Base-by-base conservation (phyloP, 2,888 invertebrate species). In the Desoria tigrina region DNA sequence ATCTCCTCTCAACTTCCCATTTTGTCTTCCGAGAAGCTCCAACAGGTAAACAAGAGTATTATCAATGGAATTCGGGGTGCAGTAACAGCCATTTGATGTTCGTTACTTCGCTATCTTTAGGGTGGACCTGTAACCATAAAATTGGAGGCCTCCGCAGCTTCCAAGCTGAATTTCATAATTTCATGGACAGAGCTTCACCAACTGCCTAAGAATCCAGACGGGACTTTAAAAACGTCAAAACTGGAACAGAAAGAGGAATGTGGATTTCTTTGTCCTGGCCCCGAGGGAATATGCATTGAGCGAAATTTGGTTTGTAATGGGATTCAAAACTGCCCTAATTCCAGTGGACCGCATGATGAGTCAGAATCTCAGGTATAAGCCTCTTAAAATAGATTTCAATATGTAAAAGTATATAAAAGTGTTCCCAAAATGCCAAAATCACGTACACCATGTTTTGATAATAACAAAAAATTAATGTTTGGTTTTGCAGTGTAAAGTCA, bases 131-230 rank as follows among this genome's bases (percentile, higher is more conserved):
- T 65, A 7, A 70, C 69, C 24, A 72, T 72, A 53, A 51, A 72
- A 45, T 56, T 76, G 26, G 74, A 75, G 49, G 73, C 74, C 6
- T 42, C 67, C 14, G 61, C 86, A 0, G 90, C 92, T 0, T 90
- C 92, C 0, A 84, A 90, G 66, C 90, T 92, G 11, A 88, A 90
- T 14, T 93, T 94, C 78, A 91, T 92, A 78, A 87, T 94, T 39
- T 90, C 90, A 16, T 94, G 93, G 93, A 93, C 92, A 1, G 93
- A 93, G 76, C 83, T 93, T 49, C 59, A 58, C 18, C 92, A 92
- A 79, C 82, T 93, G 75, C 92, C 92, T 0, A 86, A 91, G 74
- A 92, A 92, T 80, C 86, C 88, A 23, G 90, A 91, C 74, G 92
- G 92, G 0, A 87, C 87, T 26, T 79, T 89, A 42, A 89, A 90